A percentile compares a stretch with the other conserved stretches of the same genome.
phyloP scores from a whole-genome alignment of 2,113 vertebrate species.

The Sterna hirundo region DNA sequence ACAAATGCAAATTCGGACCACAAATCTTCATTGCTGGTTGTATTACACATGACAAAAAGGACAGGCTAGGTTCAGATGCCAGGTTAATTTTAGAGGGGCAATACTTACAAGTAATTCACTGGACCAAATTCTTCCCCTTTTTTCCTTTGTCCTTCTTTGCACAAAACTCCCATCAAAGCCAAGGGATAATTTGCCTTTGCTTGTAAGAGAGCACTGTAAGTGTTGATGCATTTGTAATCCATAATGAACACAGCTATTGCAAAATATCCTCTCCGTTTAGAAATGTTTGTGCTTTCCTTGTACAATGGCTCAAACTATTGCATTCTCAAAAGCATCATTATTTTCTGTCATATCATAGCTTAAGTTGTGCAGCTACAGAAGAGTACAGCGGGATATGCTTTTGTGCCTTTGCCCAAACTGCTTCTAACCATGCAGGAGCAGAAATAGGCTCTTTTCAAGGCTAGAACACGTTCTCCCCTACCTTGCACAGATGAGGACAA shows the following conservation, averaged over 20 bases:
- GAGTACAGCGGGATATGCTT: not conserved
- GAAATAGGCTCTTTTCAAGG: not conserved
- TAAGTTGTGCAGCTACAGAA: not conserved
- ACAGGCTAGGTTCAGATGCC: not conserved
- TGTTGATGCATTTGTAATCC: not conserved
- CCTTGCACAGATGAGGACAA: not conserved
- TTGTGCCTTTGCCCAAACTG: not conserved
- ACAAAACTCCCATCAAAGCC: not conserved
- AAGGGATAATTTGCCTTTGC: not conserved
- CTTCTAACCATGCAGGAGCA: not conserved
- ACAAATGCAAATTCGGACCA: not conserved
- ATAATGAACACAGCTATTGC: not conserved
- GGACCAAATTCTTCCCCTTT: not conserved
- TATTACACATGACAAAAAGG: not conserved
- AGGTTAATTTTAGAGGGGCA: not conserved
- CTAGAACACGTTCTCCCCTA: not conserved
- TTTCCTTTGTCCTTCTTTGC: not conserved
- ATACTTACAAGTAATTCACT: not conserved
- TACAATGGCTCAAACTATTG: not conserved
- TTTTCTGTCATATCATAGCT: not conserved
- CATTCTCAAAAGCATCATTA: constrained; percentile 32
- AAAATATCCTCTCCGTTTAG: not conserved
- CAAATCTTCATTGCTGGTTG: constrained; percentile 17
- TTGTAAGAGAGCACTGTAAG: not conserved
- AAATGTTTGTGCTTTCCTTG: constrained; percentile 4